Base-by-base conservation (phyloP, 2,888 invertebrate species). In the Noctua pronuba region DNA sequence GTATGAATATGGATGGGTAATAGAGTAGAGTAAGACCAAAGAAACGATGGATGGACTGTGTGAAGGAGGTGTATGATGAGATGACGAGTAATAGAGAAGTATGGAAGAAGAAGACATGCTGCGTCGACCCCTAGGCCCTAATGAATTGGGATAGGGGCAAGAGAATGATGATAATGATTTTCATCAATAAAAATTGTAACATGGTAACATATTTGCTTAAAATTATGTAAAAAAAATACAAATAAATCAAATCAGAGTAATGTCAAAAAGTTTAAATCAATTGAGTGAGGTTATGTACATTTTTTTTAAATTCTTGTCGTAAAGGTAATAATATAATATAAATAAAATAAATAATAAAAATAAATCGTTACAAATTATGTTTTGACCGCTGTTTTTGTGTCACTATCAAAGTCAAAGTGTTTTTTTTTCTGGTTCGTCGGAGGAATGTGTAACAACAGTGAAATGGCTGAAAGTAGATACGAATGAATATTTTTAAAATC, bases 171-270 rank as follows among this genome's bases (percentile, higher is more conserved):
- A 8, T 4, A 0, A 41, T 10, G 38, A 38, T 28, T 49, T 28
- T 49, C 35, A 46, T 55, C 11, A n/a, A 44, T 44, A 4, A 35
- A 55, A 55, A 55, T 10, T 75, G n/a, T 76, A 55, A 44, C 13
- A 58, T 58, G 55, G 41, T 74, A 58, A 76, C 49, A 24, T 46
- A 10, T 38, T 74, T 21, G 49, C 55, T 55, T 65, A 65, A 65
- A 65, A 65, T 41, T 41, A 64, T 38, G 24, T 38, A 64, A 65
- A 65, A 62, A 65, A 65, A 65, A n/a, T n/a, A 38, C n/a, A 64
- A 64, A n/a, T n/a, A 38, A 3, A 16, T 64, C 24, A 41, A 1
- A n/a, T 65, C 41, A 68, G 68, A 70, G 28, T 70, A 6, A 65
- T 65, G 10, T 28, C 38, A 65, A 28, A 11, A 49, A 18, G 10